Conservation (phyloP, 2,113 vertebrate species). For the Plectropomus leopardus region DNA sequence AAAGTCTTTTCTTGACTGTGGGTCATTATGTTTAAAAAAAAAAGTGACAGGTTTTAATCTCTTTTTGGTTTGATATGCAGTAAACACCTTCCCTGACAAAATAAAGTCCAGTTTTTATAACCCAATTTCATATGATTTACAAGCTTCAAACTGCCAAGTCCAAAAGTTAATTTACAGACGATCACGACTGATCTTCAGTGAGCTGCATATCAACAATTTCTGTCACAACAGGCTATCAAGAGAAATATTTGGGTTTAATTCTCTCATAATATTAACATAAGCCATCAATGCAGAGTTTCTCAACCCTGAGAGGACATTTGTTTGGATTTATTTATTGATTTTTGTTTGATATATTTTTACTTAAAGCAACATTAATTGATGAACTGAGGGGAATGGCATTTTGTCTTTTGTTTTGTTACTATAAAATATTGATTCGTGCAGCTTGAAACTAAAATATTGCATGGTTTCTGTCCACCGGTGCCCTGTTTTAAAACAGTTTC, state of each 20-base stretch:
- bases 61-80: conserved; percentile 17
- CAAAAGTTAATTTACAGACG: background rate
- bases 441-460: background rate
- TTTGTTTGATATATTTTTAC: background rate
- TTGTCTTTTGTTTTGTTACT: background rate
- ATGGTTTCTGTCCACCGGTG: too few species aligned
- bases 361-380: background rate
- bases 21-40: background rate
- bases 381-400: background rate
- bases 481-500: background rate
- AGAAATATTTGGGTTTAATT: background rate
- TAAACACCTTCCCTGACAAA: background rate
- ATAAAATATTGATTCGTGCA: background rate
- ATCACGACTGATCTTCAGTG: background rate
- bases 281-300: conserved; percentile 28
- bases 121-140: background rate
- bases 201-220: conserved; percentile 16
- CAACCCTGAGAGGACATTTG: background rate
- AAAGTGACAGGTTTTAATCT: too few species aligned
- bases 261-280: background rate
- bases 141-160: conserved; percentile 63
- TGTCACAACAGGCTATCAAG: background rate
- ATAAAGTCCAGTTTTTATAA: conserved; percentile 10
- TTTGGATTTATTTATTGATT: background rate
- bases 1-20: background rate